These are phyloP conservation scores for Myotis lucifugus DNA, from an alignment of 2,113 vertebrate species.

Conservation along the genomic window DNA sequence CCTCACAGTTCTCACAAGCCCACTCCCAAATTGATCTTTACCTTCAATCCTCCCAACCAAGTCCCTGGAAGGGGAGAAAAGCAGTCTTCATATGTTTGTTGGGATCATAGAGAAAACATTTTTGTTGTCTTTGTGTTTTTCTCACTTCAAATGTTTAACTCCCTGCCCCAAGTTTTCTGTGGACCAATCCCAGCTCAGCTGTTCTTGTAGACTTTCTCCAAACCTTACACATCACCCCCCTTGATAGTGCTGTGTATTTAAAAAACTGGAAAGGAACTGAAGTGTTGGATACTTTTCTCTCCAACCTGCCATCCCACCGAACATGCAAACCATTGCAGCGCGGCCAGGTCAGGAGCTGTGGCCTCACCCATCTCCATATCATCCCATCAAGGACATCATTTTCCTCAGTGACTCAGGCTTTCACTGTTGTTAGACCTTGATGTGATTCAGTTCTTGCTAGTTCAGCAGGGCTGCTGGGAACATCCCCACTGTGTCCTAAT, in stretches of 20 bases:
- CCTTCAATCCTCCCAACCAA: not conserved
- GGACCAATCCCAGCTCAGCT: not conserved
- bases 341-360: not conserved
- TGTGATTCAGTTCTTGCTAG: no score
- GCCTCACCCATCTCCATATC: not conserved
- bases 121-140: not conserved
- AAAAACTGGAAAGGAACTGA: no score
- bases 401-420: no score
- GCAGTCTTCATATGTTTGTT: not conserved
- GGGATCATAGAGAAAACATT: not conserved
- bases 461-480: no score
- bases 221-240: not conserved
- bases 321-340: not conserved
- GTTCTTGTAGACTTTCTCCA: not conserved
- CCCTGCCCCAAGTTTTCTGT: not conserved
- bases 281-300: no score
- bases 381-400: no score
- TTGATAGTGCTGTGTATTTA: not conserved
- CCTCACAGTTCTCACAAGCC: not conserved
- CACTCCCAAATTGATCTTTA: not conserved
- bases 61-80: not conserved
- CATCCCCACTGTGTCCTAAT: no score
- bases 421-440: no score
- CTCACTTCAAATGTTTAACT: not conserved
- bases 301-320: not conserved